Evolutionary conservation across 2,888 invertebrate species (phyloP), one percentile per base, ranked within the genome.

Genomic region (Xanthostigma xanthostigma): DNA sequence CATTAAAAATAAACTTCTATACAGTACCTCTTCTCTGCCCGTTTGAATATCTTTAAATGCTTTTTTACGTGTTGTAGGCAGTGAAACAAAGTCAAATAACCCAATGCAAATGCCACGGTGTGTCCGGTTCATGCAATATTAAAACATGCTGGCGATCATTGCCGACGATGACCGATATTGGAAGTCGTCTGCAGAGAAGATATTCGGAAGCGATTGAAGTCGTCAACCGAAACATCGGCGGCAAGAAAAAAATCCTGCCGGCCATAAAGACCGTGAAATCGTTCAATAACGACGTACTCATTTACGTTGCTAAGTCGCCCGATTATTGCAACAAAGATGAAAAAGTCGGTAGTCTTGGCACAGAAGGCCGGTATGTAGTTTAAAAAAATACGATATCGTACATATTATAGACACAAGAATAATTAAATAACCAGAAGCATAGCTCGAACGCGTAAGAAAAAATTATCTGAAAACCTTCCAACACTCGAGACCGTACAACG

Each of bases 101-200:
- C 58, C 74, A 85, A 61, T 88, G 88, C 72, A 87, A 87, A 61
- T 88, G 88, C 59, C 87, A 88, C 68, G 88, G 88, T 37, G 85
- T 88, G 49, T 86, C 86, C 11, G 86, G 86, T 0, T 85, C 87
- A 45, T 87, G 87, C 64, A 84, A 81, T 55, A 79, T 87, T 57
- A 81, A 82, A 62, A 87, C 86, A 39, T 88, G 87, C 62, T 88
- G 87, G 86, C 75, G 79, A 56, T 76, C 84, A 2, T 66, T 87
- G 55, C 80, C 84, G 5, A 69, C 75, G 1, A 69, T 78, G 50
- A 63, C 66, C 3, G 66, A 69, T 43, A 67, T 77, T 13, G 79
- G 74, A 2, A 65, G 66, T 35, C 67, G 72, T 61, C 65, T 79
- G 62, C 70, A 78, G 64, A 65, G 76, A 59, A 68, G 77, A 53